Conservation (phyloP, 2,888 invertebrate genomes). For the Uloborus plumipes region DNA sequence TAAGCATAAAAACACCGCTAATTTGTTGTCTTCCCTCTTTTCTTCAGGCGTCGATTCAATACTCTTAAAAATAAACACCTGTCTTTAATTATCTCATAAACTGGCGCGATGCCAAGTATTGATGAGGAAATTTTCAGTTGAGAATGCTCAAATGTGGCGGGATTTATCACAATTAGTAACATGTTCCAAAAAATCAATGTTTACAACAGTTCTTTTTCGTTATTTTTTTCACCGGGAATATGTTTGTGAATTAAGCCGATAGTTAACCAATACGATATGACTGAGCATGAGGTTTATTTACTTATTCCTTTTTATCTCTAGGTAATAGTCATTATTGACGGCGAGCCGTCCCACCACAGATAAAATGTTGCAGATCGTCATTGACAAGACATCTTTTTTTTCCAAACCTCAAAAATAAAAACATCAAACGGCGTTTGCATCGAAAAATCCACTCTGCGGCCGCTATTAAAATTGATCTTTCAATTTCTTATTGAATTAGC, state of each 20-base stretch:
- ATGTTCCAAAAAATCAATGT: too few species aligned
- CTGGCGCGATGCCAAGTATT: slow-evolving; percentile 11
- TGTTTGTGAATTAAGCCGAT: slow-evolving; percentile 21
- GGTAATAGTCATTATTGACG: too few species aligned
- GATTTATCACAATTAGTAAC: too few species aligned
- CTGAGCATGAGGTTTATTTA: neutral
- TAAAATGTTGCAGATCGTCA: slow-evolving; percentile 39
- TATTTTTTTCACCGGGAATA: neutral
- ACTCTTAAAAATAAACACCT: slow-evolving; percentile 5
- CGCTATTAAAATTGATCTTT: slow-evolving; percentile 60
- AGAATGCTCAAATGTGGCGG: too few species aligned
- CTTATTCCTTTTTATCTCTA: slow-evolving; percentile 1
- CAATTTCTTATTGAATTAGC: slow-evolving; percentile 48
- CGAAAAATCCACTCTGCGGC: neutral
- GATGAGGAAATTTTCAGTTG: too few species aligned
- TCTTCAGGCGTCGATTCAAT: too few species aligned
- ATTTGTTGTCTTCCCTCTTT: too few species aligned
- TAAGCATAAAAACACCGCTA: neutral
- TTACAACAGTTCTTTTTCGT: neutral
- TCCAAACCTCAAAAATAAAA: neutral
- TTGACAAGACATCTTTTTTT: slow-evolving; percentile 49
- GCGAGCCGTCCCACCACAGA: slow-evolving; percentile 9
- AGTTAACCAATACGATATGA: slow-evolving; percentile 5
- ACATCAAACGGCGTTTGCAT: neutral
- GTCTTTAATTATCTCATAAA: slow-evolving; percentile 18